Conservation (phyloP, 2,113 vertebrate genomes). For the Asarcornis scutulata region DNA sequence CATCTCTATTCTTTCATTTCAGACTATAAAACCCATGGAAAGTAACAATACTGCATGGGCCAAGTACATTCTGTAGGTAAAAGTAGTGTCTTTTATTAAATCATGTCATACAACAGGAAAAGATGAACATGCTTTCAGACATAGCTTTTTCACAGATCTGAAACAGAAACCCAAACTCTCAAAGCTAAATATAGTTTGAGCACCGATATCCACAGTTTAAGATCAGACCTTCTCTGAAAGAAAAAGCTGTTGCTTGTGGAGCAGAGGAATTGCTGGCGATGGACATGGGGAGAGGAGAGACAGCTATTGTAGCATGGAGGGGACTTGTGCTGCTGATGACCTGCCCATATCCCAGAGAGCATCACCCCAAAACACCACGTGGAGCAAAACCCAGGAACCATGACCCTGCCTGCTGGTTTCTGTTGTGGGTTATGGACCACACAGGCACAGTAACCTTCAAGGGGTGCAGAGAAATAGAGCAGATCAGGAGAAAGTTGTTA, state of each 20-base stretch:
- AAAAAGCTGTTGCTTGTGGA: background rate
- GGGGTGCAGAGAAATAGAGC: background rate
- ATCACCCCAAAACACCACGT: background rate
- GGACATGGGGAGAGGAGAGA: background rate
- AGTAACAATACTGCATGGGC: background rate
- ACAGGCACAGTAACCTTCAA: background rate
- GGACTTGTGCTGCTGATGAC: background rate
- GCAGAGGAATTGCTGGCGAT: background rate
- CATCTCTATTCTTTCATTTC: background rate
- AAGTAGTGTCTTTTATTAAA: background rate
- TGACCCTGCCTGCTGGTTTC: background rate
- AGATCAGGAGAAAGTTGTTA: background rate
- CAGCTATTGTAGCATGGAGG: background rate
- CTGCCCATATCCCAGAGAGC: background rate
- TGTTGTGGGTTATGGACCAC: background rate
- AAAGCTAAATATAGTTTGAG: background rate
- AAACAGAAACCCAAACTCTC: slow-evolving; percentile 4
- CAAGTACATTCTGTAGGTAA: background rate
- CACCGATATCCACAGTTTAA: background rate
- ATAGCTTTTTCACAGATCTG: background rate
- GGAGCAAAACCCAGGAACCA: background rate
- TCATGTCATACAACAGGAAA: background rate
- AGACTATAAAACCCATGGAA: background rate
- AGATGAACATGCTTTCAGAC: background rate
- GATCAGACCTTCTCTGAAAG: background rate